Percentiles rank a stretch among this genome's conserved stretches.
phyloP scores from a whole-genome alignment of 2,797 vertebrate genomes.

The Gambusia yucatana region DNA sequence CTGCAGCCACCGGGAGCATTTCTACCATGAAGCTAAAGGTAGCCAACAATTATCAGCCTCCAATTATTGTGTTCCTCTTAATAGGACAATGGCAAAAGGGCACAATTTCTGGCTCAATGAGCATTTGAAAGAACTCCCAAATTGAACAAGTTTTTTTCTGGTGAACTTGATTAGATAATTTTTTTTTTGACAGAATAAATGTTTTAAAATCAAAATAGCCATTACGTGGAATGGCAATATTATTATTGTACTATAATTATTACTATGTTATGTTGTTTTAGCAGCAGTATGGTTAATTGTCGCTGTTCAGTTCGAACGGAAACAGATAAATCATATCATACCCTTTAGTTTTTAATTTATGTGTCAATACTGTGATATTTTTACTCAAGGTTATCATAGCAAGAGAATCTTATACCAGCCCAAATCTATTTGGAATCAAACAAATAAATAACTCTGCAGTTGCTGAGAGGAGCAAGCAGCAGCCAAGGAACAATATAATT shows the following conservation, averaged over 20 bases:
- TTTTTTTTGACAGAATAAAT: background rate
- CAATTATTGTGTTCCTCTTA: background rate
- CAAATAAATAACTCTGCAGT: conserved; percentile 80
- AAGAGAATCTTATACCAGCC: background rate
- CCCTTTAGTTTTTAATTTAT: background rate
- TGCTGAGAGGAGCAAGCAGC: conserved; percentile 77
- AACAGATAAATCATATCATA: background rate
- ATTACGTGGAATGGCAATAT: background rate
- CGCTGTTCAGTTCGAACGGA: background rate
- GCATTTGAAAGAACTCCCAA: background rate
- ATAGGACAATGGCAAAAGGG: background rate
- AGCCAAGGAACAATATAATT: conserved; percentile 82
- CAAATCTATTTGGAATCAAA: conserved; percentile 61
- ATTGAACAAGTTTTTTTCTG: background rate
- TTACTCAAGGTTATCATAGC: background rate
- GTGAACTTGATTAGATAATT: background rate
- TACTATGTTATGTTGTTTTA: background rate
- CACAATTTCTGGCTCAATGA: background rate
- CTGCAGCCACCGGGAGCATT: background rate
- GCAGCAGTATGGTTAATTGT: background rate
- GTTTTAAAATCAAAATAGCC: background rate
- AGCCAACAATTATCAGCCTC: background rate
- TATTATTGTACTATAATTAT: background rate
- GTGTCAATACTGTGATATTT: background rate
- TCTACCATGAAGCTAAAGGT: background rate